Conservation (phyloP, 2,113 vertebrate genomes). For the Pituophis catenifer region DNA sequence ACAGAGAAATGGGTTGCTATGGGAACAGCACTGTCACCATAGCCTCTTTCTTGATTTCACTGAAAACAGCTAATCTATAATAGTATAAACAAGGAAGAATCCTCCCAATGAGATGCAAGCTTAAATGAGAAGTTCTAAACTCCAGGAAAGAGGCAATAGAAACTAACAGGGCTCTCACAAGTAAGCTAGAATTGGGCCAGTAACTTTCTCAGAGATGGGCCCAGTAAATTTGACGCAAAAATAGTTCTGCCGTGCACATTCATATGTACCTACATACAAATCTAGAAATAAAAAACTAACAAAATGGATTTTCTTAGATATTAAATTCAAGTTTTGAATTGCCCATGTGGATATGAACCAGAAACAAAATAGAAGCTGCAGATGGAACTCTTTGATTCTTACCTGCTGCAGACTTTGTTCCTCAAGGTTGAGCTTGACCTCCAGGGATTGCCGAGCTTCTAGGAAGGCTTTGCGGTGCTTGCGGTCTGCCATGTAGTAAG, state of each 20-base stretch:
- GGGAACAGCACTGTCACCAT: conserved; percentile 29
- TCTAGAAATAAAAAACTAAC: background rate
- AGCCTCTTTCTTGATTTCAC: background rate
- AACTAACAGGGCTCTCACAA: background rate
- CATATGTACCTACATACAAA: no score
- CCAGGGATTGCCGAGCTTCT: conserved; percentile 91
- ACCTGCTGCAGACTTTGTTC: conserved; percentile 96
- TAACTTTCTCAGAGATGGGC: background rate
- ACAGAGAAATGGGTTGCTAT: conserved; percentile 10
- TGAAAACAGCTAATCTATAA: background rate
- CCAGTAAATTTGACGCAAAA: background rate
- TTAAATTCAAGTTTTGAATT: background rate
- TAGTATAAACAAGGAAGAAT: conserved; percentile 14
- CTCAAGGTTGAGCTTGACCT: conserved; percentile 92
- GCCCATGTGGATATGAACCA: background rate
- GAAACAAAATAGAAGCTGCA: background rate
- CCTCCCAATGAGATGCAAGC: background rate
- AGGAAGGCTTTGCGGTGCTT: conserved; percentile 94
- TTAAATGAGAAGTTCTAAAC: background rate
- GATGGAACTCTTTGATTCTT: background rate
- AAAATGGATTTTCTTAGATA: background rate
- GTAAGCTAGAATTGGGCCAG: background rate
- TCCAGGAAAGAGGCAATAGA: background rate
- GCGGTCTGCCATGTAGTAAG: conserved; percentile 93
- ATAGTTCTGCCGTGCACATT: background rate